Evolutionary conservation across 1,140 invertebrate genomes (phyloP), one percentile per base, ranked within the genome.

Genomic region (Euwallacea fornicatus): DNA sequence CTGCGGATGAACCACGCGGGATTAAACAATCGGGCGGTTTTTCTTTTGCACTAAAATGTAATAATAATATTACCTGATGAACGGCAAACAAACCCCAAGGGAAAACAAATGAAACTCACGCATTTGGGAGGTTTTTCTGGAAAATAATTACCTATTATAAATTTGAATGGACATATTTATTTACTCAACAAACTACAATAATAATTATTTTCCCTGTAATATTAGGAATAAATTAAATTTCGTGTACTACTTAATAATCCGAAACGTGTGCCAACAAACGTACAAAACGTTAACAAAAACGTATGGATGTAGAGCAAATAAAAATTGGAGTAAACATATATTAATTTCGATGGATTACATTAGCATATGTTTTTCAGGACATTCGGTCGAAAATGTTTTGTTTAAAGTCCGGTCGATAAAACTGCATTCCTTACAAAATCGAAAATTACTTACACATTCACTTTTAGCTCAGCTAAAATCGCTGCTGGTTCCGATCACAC

Each of bases 241-340:
- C 62, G 65, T 63, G 42, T 67, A 54, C 64, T 72, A 72, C 67
- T 72, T 72, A 72, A 67, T 72, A 72, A 72, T 67, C 71, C 50
- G 65, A 72, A 72, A 72, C 71, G 71, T 72, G 71, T 68, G 65
- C 71, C 58, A 67, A 72, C 71, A 72, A 72, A 62, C 67, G 65
- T 68, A 63, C 65, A 72, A 72, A 72, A 72, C 54, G 71, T 67
- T 72, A 58, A 72, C 71, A 72, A 72, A 71, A 72, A 72, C 71
- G 66, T 68, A 72, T 63, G 65, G 43, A 63, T 68, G 65, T 68
- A 72, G 66, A 72, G 61, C 70, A 72, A 72, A 72, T 68, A 72
- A 72, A 10, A 72, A 67, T 72, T 72, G 62, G 64, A 72, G 60
- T 72, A 72, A 72, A 72, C 71, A 72, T 58, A 68, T 72, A 67